Base-by-base conservation (phyloP, 2,113 vertebrate genomes). In the Amphilophus citrinellus region DNA sequence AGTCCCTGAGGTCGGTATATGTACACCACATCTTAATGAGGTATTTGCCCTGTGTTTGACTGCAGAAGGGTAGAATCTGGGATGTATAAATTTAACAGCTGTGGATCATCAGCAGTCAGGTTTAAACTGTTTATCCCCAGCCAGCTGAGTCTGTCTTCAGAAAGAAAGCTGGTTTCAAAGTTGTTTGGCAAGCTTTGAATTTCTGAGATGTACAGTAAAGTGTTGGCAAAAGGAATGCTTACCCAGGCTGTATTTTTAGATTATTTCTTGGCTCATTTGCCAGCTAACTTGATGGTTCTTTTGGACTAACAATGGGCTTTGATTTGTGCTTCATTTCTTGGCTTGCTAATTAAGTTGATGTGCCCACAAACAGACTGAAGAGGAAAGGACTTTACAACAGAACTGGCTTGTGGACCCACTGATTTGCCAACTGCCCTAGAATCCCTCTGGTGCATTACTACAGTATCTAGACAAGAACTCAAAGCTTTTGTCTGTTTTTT, bases 221-320 rank as follows among this genome's bases (percentile, higher is more conserved):
- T 10, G 63, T 17, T 89, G 85, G 56, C 84, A 53, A 42, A n/a
- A n/a, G 44, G 76, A 76, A 35, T 8, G 30, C 76, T 91, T 82
- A 80, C 82, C 71, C 44, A 58, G 57, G 50, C 42, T 78, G 35
- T 60, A 57, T 83, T 79, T 79, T 65, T 27, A 75, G 82, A 83
- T 59, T 57, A 66, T 76, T 79, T 68, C 63, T 78, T 56, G 61
- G 47, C 73, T 37, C 44, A 6, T 76, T 78, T 77, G 68, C 82
- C 78, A 84, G 44, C 76, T 84, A 80, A 87, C 47, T 76, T 88
- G 84, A 83, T 83, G 71, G 42, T 30, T 80, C 22, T 78, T 76
- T 84, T 86, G 87, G 75, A 79, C 61, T 63, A 83, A 79, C 77
- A 76, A 47, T 56, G 42, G 42, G 76, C 86, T 88, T 80, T 90